These are phyloP conservation scores for Saxicola maurus DNA, from an alignment of 2,797 vertebrate genomes.

Conservation along the genomic window DNA sequence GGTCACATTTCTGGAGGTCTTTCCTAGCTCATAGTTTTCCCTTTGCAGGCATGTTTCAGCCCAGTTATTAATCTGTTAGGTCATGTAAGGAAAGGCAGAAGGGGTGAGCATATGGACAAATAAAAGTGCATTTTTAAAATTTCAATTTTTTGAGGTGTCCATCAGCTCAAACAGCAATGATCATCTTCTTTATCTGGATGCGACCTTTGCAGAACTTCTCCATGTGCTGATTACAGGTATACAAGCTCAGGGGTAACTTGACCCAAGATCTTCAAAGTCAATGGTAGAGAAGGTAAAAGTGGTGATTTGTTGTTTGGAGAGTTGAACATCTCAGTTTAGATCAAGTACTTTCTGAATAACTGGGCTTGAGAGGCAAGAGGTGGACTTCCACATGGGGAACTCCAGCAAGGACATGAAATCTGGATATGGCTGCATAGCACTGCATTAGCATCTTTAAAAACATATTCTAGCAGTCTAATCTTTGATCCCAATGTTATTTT, in stretches of 20 bases:
- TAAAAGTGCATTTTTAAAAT: not conserved
- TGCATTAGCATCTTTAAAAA: not conserved
- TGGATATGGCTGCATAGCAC: accelerated
- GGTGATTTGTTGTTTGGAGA: not conserved
- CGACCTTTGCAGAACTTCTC: not conserved
- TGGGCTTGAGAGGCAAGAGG: not conserved
- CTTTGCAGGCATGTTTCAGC: not conserved
- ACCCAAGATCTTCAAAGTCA: not conserved
- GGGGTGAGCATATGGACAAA: not conserved
- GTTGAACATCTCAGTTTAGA: not conserved
- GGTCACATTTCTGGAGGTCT: not conserved
- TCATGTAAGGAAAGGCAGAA: not conserved
- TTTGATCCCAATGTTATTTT: not conserved
- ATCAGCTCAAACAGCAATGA: not conserved
- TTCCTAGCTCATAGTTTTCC: not conserved
- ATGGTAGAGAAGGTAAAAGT: not conserved
- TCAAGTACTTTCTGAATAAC: not conserved
- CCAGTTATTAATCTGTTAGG: not conserved
- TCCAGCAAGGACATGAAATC: not conserved
- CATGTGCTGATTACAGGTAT: not conserved
- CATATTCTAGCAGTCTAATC: not conserved
- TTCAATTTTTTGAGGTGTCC: not conserved
- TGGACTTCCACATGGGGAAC: not conserved
- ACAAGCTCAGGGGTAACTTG: not conserved
- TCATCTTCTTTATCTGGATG: not conserved